phyloP scores from a whole-genome alignment of 1,140 invertebrate genomes.

The Heliconius nattereri region DNA sequence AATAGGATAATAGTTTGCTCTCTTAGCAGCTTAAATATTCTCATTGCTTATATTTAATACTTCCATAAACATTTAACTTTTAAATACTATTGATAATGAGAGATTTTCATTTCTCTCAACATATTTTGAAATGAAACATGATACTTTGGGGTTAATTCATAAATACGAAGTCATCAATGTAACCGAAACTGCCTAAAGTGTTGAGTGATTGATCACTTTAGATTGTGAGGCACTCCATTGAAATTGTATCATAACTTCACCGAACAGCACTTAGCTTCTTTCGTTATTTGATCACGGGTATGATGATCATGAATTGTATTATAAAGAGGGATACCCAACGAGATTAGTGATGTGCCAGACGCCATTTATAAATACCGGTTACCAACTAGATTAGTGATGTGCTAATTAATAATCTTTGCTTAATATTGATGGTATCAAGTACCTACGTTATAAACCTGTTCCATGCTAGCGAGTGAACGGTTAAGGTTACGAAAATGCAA shows the following conservation, averaged over 20 bases:
- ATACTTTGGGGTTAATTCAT: not conserved
- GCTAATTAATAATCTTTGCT: not conserved
- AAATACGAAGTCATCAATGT: slow-evolving; percentile 31
- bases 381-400: not conserved
- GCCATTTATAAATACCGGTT: not conserved
- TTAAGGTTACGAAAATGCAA: not conserved
- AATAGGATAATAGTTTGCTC: slow-evolving; percentile 11
- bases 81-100: not conserved
- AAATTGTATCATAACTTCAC: slow-evolving; percentile 34
- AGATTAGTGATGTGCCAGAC: not conserved
- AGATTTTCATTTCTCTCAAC: not conserved
- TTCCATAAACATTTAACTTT: not conserved
- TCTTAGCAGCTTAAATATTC: not conserved
- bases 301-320: slow-evolving; percentile 21
- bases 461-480: not conserved
- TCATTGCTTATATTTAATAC: not conserved
- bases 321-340: not conserved
- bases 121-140: not conserved
- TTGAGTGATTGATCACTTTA: slow-evolving; percentile 37
- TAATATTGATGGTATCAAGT: not conserved
- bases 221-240: slow-evolving; percentile 34
- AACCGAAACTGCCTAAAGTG: slow-evolving; percentile 24
- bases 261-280: slow-evolving; percentile 24
- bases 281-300: slow-evolving; percentile 13
- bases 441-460: not conserved